Evolutionary conservation across 1,140 invertebrate species (phyloP), one percentile per base, ranked within the genome.

Genomic region (Drosophila elegans): DNA sequence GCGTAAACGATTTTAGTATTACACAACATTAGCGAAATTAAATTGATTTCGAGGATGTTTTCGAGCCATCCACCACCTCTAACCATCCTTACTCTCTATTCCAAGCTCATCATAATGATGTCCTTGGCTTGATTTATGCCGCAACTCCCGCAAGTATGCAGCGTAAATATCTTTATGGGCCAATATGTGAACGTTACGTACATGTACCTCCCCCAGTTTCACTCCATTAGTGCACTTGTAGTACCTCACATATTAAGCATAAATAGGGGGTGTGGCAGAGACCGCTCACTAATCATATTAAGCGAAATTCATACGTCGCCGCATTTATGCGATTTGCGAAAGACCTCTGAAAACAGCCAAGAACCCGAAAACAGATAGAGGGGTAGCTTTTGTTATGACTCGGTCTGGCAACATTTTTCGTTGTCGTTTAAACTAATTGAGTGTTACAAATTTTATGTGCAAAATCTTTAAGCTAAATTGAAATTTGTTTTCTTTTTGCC

Each of bases 401-500:
- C 68, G 77, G 55, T 55, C 67, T 83, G 80, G 80, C 75, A 83
- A 79, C 80, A 83, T 83, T 84, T 77, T 81, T 81, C 82, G 82
- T 66, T 82, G 83, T 88, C 84, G 83, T 83, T 89, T 89, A 88
- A 88, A 81, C 82, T 90, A 90, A 90, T 90, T 90, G 85, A 86
- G 85, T 90, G 85, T 90, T 90, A 90, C 86, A 91, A 90, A 90
- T 90, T 90, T 90, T 90, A 90, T 90, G 80, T 90, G 81, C 74
- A 90, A 88, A 84, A 89, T 89, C 84, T 88, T 88, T 88, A 88
- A 88, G 80, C 84, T 84, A 88, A 88, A 88, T 88, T 88, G 84
- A 89, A 86, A 86, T 86, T 86, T 86, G 82, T 86, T 88, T 86
- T 86, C 74, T 21, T 74, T 74, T 64, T 74, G 60, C 44, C 21